Conservation (phyloP, 2,888 invertebrate species). For the Punctoribates punctum region DNA sequence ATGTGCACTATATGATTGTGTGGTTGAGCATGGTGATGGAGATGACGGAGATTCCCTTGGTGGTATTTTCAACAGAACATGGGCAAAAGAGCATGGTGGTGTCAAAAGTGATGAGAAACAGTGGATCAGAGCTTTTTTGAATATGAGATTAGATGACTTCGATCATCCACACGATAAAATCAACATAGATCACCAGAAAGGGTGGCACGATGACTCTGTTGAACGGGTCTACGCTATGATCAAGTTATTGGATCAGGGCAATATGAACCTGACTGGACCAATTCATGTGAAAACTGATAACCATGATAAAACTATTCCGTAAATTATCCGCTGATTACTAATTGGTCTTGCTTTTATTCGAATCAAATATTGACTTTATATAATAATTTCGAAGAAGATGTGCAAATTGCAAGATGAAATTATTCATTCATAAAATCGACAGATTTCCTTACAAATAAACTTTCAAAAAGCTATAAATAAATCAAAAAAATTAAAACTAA, state of each 20-base stretch:
- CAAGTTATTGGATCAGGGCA: background rate
- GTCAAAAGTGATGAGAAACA: slow-evolving; percentile 8
- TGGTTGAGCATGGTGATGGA: slow-evolving; percentile 38
- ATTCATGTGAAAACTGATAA: background rate
- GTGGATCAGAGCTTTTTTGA: slow-evolving; percentile 36
- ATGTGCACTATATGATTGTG: slow-evolving; percentile 38
- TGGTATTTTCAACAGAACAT: slow-evolving; percentile 31
- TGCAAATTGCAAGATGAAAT: too few relatives aligned
- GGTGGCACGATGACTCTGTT: slow-evolving; percentile 15
- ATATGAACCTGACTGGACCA: background rate
- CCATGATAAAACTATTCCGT: background rate
- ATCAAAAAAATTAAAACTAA: too few relatives aligned
- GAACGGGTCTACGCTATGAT: background rate
- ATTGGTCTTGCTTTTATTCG: too few relatives aligned
- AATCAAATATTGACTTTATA: too few relatives aligned
- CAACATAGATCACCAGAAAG: background rate
- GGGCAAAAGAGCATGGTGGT: background rate
- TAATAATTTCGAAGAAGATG: too few relatives aligned
- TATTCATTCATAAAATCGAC: too few relatives aligned
- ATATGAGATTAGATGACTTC: slow-evolving; percentile 23
- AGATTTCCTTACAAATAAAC: too few relatives aligned
- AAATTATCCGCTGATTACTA: background rate
- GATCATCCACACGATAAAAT: slow-evolving; percentile 15
- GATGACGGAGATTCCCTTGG: slow-evolving; percentile 38
- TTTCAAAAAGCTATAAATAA: too few relatives aligned